Evolutionary conservation across 2,888 invertebrate species (phyloP), one percentile per base, ranked within the genome.

Genomic region (Lumbricus terrestris): DNA sequence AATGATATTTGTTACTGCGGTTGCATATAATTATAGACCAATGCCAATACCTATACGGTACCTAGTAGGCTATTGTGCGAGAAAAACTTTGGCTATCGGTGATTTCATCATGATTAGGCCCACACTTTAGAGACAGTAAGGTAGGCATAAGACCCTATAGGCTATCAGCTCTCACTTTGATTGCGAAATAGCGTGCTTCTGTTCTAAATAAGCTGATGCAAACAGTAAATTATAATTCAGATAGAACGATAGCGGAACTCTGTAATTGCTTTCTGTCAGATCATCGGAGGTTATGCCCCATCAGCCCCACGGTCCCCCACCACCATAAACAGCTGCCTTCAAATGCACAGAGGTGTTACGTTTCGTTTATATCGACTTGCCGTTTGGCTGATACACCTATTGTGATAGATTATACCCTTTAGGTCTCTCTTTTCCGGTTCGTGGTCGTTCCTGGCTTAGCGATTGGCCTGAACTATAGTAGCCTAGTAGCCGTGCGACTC

Each of bases 301-400:
- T n/a, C n/a, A n/a, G n/a, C n/a, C n/a, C n/a, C n/a, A n/a, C n/a
- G n/a, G n/a, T n/a, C n/a, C n/a, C n/a, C n/a, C n/a, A n/a, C n/a
- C 69, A n/a, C 29, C 11, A 69, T n/a, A 69, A 69, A 69, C 69
- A 69, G n/a, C 69, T n/a, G n/a, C 69, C 29, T 69, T 69, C 29
- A 69, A 69, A 69, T n/a, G 29, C 69, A 69, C 69, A 69, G n/a
- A 69, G 69, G 69, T 69, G 69, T 69, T n/a, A 69, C 29, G n/a
- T 69, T 69, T 69, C 69, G 69, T 69, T 69, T 69, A 69, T n/a
- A 69, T 69, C 69, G 69, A 69, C 69, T n/a, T 69, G 69, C 69
- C 69, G 69, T 29, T 69, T 69, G 69, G 69, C n/a, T 69, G 69
- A 69, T 69, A n/a, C 29, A n/a, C 69, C 69, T 69, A 69, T 69